Evolutionary conservation across 2,888 invertebrate species (phyloP).

Genomic region (Stenodema calcarata): DNA sequence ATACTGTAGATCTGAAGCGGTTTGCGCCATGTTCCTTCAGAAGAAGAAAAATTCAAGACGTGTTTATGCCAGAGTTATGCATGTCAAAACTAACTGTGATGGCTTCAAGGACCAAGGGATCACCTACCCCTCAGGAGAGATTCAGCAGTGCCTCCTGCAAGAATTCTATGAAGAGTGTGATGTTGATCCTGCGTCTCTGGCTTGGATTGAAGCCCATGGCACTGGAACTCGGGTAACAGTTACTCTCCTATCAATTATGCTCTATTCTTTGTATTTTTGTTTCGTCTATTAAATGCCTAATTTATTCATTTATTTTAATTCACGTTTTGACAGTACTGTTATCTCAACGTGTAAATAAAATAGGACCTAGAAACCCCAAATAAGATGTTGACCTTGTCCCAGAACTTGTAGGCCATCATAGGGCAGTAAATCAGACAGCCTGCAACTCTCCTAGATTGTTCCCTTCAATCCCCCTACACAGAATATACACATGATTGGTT

Average conservation of each 20-base stretch:
- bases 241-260: not conserved
- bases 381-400: no score
- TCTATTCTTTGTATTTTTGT: no score
- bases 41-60: slow-evolving; percentile 69
- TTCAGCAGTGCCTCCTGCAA: slow-evolving; percentile 60
- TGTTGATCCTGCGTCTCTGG: slow-evolving; percentile 72
- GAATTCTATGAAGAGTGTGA: slow-evolving; percentile 69
- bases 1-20: slow-evolving; percentile 64
- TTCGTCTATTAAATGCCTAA: no score
- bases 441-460: no score
- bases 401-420: no score
- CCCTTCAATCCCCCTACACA: no score
- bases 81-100: slow-evolving; percentile 82
- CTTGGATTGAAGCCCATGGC: slow-evolving; percentile 84
- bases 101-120: slow-evolving; percentile 77
- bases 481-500: no score
- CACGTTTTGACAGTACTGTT: no score
- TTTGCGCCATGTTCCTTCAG: slow-evolving; percentile 62
- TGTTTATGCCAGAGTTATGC: slow-evolving; percentile 73
- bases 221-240: slow-evolving; percentile 72
- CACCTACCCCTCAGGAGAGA: slow-evolving; percentile 71
- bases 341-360: no score
- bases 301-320: no score
- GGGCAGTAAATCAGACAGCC: no score
- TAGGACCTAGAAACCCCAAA: no score